Percentiles rank a stretch among this genome's conserved stretches.
Conservation (phyloP, 2,797 vertebrate genomes). For the Peromyscus aztecus region DNA sequence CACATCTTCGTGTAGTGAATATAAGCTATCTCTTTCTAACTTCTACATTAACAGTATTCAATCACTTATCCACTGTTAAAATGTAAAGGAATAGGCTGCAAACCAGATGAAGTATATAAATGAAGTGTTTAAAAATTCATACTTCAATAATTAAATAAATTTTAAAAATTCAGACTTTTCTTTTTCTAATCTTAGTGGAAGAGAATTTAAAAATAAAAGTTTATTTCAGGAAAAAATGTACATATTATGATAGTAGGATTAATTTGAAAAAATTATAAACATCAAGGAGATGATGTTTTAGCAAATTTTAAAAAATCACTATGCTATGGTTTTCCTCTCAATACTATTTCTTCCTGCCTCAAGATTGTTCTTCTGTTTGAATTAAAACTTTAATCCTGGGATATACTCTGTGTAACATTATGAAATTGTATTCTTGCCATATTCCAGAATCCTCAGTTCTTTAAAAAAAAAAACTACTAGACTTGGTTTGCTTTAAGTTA, state of each 20-base stretch:
- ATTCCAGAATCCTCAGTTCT: not conserved
- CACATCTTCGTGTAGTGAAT: not conserved
- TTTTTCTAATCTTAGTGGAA: slow-evolving; percentile 31
- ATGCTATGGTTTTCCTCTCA: too few species aligned
- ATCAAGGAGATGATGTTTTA: not conserved
- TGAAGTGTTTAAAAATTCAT: not conserved
- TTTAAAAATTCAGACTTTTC: slow-evolving; percentile 14
- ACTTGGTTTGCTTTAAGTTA: not conserved
- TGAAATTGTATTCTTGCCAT: not conserved
- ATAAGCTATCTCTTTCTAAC: slow-evolving; percentile 2
- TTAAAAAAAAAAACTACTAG: not conserved
- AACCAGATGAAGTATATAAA: slow-evolving; percentile 60
- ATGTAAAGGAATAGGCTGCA: not conserved
- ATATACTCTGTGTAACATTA: not conserved
- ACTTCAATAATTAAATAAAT: too few species aligned
- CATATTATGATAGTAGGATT: not conserved
- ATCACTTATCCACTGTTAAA: not conserved
- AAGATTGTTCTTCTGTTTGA: not conserved
- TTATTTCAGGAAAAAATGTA: slow-evolving; percentile 34
- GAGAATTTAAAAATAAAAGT: not conserved
- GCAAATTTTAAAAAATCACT: too few species aligned
- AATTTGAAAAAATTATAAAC: slow-evolving; percentile 12
- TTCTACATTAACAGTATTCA: slow-evolving; percentile 25
- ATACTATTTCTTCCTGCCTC: not conserved
- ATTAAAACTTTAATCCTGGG: not conserved